Evolutionary conservation across 2,113 vertebrate genomes (phyloP).

Genomic region (Chiloscyllium plagiosum): DNA sequence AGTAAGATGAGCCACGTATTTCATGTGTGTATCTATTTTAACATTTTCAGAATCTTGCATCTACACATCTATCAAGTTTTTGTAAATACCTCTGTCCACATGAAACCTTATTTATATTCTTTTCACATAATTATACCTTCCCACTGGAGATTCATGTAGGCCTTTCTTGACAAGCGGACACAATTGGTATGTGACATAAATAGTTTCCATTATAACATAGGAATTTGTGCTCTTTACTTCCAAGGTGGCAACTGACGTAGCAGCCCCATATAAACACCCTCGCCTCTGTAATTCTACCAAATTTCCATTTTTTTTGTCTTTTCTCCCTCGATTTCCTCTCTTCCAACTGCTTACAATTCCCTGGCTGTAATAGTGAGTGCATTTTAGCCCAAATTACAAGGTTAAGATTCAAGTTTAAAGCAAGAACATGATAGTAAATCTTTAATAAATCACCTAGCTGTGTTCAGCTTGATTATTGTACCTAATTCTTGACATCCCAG

Average conservation of each 20-base stretch:
- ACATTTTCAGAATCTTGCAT: neutral
- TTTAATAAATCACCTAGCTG: neutral
- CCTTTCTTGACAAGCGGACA: neutral
- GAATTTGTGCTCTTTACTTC: neutral
- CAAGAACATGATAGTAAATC: neutral
- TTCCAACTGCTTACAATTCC: neutral
- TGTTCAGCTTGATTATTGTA: neutral
- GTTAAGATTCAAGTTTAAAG: neutral
- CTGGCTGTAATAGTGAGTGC: neutral
- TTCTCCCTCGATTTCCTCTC: neutral
- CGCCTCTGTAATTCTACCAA: neutral
- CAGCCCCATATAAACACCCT: neutral
- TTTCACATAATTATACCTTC: neutral
- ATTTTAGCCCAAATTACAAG: neutral
- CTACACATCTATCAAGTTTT: neutral
- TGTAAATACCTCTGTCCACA: neutral
- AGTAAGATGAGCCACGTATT: neutral
- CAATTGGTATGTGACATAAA: neutral
- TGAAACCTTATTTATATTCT: neutral
- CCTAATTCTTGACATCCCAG: neutral
- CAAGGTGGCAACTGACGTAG: neutral
- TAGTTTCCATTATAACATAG: neutral
- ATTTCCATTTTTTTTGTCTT: neutral
- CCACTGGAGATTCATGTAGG: neutral
- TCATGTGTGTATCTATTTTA: neutral